phyloP scores from a whole-genome alignment of 1,140 invertebrate species.

The Vollenhovia emeryi region DNA sequence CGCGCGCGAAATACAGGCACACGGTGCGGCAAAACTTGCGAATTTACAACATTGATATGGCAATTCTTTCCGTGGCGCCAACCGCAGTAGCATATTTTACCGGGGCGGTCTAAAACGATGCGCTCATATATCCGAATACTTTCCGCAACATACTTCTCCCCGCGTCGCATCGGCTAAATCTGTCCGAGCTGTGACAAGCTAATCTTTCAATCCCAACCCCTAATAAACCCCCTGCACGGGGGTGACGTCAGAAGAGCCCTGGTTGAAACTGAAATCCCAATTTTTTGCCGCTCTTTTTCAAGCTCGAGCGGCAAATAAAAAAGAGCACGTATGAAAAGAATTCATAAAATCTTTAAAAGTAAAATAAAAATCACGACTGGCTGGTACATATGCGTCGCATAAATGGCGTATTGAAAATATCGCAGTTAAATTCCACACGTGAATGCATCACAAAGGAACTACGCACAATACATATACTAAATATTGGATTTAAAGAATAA shows the following conservation, averaged over 20 bases:
- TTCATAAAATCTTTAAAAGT: slow-evolving; percentile 2
- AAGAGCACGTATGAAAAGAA: background rate
- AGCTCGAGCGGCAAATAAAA: slow-evolving; percentile 2
- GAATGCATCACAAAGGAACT: background rate
- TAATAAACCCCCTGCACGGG: slow-evolving; percentile 2
- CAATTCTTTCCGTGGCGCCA: slow-evolving; percentile 48
- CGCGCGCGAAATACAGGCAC: background rate
- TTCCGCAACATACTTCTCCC: slow-evolving; percentile 46
- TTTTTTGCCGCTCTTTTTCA: background rate
- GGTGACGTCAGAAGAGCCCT: background rate
- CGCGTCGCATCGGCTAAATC: slow-evolving; percentile 39
- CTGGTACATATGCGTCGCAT: background rate
- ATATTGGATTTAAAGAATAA: no score
- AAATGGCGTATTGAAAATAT: slow-evolving; percentile 28
- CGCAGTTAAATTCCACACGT: background rate
- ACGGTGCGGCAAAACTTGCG: slow-evolving; percentile 40
- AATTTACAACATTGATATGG: slow-evolving; percentile 54
- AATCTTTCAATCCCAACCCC: slow-evolving; percentile 13
- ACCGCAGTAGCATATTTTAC: slow-evolving; percentile 41
- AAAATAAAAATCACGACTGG: background rate
- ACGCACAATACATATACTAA: slow-evolving; percentile 30
- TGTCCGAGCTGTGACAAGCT: slow-evolving; percentile 32
- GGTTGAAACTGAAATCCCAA: background rate
- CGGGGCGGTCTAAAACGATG: slow-evolving; percentile 30
- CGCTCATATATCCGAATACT: slow-evolving; percentile 41